Evolutionary conservation across 2,113 vertebrate genomes (phyloP).

Genomic region (Lepus europaeus): DNA sequence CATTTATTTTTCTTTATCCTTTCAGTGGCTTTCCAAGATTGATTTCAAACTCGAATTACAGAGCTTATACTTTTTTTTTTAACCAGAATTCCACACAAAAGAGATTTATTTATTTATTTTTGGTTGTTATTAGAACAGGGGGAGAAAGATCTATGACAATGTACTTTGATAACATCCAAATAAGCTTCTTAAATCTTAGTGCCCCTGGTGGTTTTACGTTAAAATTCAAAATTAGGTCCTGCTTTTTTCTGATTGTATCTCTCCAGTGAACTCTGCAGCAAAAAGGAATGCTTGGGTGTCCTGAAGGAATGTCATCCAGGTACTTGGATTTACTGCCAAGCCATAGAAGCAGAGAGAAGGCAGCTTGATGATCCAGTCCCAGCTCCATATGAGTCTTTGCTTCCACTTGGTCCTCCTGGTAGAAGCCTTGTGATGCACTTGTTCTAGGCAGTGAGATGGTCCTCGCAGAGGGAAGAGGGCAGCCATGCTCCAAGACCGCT

Average conservation of each 20-base stretch:
- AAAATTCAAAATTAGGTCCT: constrained; percentile 34
- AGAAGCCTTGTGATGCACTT: background rate
- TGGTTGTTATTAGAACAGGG: background rate
- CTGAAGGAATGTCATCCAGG: background rate
- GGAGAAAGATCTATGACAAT: background rate
- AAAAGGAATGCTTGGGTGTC: background rate
- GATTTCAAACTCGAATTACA: constrained; percentile 59
- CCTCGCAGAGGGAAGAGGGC: background rate
- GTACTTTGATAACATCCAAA: constrained; percentile 32
- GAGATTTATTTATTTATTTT: background rate
- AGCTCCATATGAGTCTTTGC: background rate
- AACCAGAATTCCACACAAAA: background rate
- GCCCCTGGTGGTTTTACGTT: background rate
- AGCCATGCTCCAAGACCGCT: background rate
- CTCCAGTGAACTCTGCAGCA: background rate
- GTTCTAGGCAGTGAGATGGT: background rate
- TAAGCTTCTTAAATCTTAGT: constrained; percentile 51
- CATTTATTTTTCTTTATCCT: constrained; percentile 43
- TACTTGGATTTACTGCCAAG: background rate
- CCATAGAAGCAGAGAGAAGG: background rate
- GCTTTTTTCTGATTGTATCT: constrained; percentile 49
- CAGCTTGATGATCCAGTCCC: background rate
- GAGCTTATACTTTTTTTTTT: constrained; percentile 37
- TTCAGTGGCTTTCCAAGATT: constrained; percentile 25
- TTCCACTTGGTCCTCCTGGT: background rate